phyloP scores from a whole-genome alignment of 2,113 vertebrate species.

The Sander lucioperca region DNA sequence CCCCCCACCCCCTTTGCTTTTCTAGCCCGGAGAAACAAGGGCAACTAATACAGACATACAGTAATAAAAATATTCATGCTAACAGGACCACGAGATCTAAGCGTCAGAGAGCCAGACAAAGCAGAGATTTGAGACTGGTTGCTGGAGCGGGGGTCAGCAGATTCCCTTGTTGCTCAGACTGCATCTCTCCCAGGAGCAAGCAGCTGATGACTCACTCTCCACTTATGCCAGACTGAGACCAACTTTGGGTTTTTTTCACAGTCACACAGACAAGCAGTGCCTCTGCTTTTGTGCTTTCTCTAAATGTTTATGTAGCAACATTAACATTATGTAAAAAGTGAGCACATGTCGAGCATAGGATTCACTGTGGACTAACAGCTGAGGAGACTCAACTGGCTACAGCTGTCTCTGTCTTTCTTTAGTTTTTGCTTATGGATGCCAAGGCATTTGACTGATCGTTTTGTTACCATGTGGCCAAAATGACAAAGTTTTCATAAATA shows the following conservation, averaged over 20 bases:
- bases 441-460: slow-evolving; percentile 21
- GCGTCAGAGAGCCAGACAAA: slow-evolving; percentile 55
- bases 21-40: slow-evolving; percentile 7
- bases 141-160: slow-evolving; percentile 64
- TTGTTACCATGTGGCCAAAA: slow-evolving; percentile 1
- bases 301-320: slow-evolving; percentile 4
- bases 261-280: slow-evolving; percentile 39
- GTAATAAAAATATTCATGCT: slow-evolving; percentile 42
- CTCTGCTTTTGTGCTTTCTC: slow-evolving; percentile 38
- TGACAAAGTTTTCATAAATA: slow-evolving; percentile 1
- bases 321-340: slow-evolving; percentile 16
- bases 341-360: not conserved
- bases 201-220: slow-evolving; percentile 75
- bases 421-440: slow-evolving; percentile 17
- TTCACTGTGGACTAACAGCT: slow-evolving; percentile 34
- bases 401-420: slow-evolving; percentile 53
- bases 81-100: slow-evolving; percentile 58
- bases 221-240: slow-evolving; percentile 65
- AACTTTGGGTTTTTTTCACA: slow-evolving; percentile 21
- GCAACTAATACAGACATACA: slow-evolving; percentile 40
- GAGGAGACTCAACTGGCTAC: slow-evolving; percentile 30
- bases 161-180: slow-evolving; percentile 43
- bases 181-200: slow-evolving; percentile 42
- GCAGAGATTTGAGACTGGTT: slow-evolving; percentile 52
- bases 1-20: not conserved